phyloP scores from a whole-genome alignment of 1,140 invertebrate genomes.

The Ectropis grisescens region DNA sequence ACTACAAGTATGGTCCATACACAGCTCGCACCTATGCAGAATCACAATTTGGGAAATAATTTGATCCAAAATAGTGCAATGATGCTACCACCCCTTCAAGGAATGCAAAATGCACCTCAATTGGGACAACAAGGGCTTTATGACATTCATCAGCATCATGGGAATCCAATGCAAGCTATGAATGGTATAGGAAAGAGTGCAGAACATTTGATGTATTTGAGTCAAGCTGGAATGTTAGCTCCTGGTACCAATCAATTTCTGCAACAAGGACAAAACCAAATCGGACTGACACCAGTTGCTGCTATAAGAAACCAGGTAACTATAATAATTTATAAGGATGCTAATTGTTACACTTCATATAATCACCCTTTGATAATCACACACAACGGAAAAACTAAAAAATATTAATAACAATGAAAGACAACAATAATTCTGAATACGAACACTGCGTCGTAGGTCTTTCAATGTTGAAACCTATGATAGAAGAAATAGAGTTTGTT shows the following conservation, averaged over 20 bases:
- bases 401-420: too few relatives aligned
- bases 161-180: constrained; percentile 63
- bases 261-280: constrained; percentile 72
- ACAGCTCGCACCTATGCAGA: constrained; percentile 60
- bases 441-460: too few relatives aligned
- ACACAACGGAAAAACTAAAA: too few relatives aligned
- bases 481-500: too few relatives aligned
- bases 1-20: constrained; percentile 66
- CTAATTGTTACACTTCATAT: constrained; percentile 1
- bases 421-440: too few relatives aligned
- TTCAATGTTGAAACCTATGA: too few relatives aligned
- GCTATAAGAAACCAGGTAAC: constrained; percentile 69
- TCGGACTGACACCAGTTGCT: constrained; percentile 71
- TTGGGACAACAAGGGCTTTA: constrained; percentile 66
- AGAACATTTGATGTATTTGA: constrained; percentile 78
- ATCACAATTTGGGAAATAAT: constrained; percentile 53
- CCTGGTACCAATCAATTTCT: constrained; percentile 76
- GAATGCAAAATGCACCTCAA: constrained; percentile 56
- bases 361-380: too few relatives aligned
- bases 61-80: constrained; percentile 57
- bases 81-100: constrained; percentile 57
- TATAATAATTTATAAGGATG: constrained; percentile 4
- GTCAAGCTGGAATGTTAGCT: constrained; percentile 75
- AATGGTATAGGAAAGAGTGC: constrained; percentile 73
- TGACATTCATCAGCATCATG: constrained; percentile 70